Percentiles rank a stretch among this genome's conserved stretches.
Conservation (phyloP, 2,888 invertebrate species). For the Nemotelus nigrinus region DNA sequence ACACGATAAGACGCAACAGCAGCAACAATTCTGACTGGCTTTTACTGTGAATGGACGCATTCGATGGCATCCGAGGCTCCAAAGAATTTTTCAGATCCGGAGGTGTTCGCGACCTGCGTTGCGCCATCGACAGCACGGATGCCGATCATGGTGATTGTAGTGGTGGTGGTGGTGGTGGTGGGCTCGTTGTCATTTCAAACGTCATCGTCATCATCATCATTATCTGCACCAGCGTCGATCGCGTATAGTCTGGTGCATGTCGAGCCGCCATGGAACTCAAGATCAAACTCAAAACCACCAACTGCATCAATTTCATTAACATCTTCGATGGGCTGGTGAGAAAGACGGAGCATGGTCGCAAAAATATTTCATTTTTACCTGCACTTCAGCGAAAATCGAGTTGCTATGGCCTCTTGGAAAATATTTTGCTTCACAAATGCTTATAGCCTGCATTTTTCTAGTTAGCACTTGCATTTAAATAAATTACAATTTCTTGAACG, state of each 20-base stretch:
- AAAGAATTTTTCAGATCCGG: slow-evolving; percentile 15
- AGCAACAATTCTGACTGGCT: slow-evolving; percentile 20
- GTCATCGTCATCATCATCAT: slow-evolving; percentile 31
- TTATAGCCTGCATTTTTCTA: too few relatives aligned
- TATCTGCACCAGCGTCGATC: slow-evolving; percentile 3
- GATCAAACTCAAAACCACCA: slow-evolving; percentile 13
- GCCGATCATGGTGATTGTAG: background rate
- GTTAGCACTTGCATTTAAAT: too few relatives aligned
- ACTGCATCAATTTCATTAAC: slow-evolving; percentile 13
- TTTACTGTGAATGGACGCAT: slow-evolving; percentile 20
- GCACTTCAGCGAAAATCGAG: too few relatives aligned
- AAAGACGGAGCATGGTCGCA: background rate
- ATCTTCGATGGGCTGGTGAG: background rate
- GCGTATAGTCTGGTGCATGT: background rate
- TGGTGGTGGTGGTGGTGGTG: slow-evolving; percentile 7
- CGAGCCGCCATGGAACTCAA: background rate
- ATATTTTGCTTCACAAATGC: too few relatives aligned
- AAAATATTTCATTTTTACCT: background rate
- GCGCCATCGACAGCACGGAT: background rate
- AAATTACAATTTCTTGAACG: too few relatives aligned
- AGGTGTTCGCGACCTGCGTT: slow-evolving; percentile 28
- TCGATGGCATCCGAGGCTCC: slow-evolving; percentile 18
- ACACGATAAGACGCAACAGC: slow-evolving; percentile 12
- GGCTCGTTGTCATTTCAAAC: slow-evolving; percentile 27
- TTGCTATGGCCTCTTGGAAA: too few relatives aligned